A percentile compares a stretch with the other conserved stretches of the same genome.
These are phyloP conservation scores for Eupithecia dodoneata DNA, from an alignment of 2,888 invertebrate genomes.

Conservation along the genomic window DNA sequence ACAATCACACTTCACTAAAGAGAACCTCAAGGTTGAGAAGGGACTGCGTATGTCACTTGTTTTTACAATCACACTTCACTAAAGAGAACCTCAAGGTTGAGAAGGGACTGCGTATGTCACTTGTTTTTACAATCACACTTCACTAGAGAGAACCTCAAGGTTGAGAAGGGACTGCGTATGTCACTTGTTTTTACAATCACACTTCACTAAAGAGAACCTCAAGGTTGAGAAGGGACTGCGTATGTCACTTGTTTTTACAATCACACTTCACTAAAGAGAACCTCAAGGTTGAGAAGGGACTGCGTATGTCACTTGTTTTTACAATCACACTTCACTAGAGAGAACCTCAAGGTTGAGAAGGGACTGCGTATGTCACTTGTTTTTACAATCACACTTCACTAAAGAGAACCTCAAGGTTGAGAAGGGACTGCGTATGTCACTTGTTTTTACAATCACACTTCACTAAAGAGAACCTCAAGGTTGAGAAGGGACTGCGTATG, in stretches of 20 bases:
- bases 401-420: slow-evolving; percentile 56
- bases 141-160: slow-evolving; percentile 53
- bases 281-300: slow-evolving; percentile 64
- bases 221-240: slow-evolving; percentile 71
- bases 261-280: slow-evolving; percentile 46
- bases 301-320: slow-evolving; percentile 54
- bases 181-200: neutral
- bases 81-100: slow-evolving; percentile 56
- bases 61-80: neutral
- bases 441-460: neutral
- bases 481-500: slow-evolving; percentile 71
- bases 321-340: slow-evolving; percentile 21
- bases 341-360: slow-evolving; percentile 60
- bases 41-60: slow-evolving; percentile 62
- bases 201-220: slow-evolving; percentile 48
- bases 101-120: slow-evolving; percentile 66
- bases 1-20: slow-evolving; percentile 24
- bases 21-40: slow-evolving; percentile 60
- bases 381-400: neutral
- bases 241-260: slow-evolving; percentile 39
- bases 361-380: slow-evolving; percentile 62
- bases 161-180: slow-evolving; percentile 71
- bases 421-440: slow-evolving; percentile 66
- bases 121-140: neutral
- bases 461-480: slow-evolving; percentile 51